phyloP scores from a whole-genome alignment of 2,797 vertebrate genomes.

The Apodemus agrarius region DNA sequence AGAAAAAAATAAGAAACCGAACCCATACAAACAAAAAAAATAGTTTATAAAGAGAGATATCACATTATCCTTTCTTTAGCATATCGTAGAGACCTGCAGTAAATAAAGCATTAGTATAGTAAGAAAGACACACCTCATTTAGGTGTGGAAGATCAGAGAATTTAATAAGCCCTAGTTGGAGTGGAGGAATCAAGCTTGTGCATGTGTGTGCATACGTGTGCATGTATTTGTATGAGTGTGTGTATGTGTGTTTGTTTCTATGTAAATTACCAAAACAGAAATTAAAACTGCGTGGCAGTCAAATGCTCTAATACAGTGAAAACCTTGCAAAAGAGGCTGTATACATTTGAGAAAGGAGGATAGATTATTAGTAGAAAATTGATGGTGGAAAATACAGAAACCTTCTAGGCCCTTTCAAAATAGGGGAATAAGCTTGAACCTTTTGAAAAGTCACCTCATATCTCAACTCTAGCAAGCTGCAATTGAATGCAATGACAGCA shows the following conservation, averaged over 20 bases:
- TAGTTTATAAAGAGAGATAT: neutral
- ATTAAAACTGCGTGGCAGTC: neutral
- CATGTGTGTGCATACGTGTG: neutral
- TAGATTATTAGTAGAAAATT: neutral
- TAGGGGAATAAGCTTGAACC: neutral
- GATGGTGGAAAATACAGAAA: neutral
- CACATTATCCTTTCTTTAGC: neutral
- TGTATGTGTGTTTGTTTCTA: neutral
- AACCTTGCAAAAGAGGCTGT: neutral
- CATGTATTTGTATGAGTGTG: neutral
- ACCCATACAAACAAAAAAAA: no score
- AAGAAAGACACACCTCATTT: neutral
- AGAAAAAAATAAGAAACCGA: no score
- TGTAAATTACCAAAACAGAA: neutral
- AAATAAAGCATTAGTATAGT: neutral
- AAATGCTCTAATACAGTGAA: neutral
- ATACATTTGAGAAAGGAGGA: neutral
- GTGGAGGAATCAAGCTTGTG: rapidly evolving
- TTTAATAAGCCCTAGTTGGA: neutral
- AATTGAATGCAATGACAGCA: neutral
- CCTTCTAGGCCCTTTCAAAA: neutral
- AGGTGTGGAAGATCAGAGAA: neutral
- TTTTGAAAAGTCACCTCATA: neutral
- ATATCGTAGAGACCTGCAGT: rapidly evolving
- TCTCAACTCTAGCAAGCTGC: neutral